Evolutionary conservation across 2,113 vertebrate genomes (phyloP), one percentile per base, ranked within the genome.

Genomic region (Butorides virescens): DNA sequence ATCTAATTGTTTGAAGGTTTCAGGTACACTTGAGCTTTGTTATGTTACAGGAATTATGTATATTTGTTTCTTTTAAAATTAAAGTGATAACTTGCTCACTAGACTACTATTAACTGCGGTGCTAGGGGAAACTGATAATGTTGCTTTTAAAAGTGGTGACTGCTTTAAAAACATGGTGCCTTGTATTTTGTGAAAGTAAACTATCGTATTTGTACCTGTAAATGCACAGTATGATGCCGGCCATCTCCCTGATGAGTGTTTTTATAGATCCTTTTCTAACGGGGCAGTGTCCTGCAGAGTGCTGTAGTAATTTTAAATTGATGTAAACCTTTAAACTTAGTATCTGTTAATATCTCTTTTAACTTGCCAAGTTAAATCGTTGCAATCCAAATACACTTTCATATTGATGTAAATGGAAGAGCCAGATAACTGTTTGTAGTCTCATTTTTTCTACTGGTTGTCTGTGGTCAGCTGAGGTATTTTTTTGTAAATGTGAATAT

Each of bases 71-170:
- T 50, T 79, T 74, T 61, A 66, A 70, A 76, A 39, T 32, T n/a
- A 53, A 55, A 49, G 37, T 59, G n/a, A 17, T 15, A 63, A 18
- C 29, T 66, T 68, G 20, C 22, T 86, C 1, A 2, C 84, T 59
- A 58, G 65, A 23, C 19, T 56, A 1, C 46, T 50, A 0, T 61
- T 71, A 56, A 37, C 32, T 82, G 61, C 0, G 0, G 4, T 77
- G 29, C 37, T 44, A 34, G 59, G 22, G 37, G n/a, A 83, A 80
- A 15, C 37, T 39, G 34, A 13, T 90, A 14, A 46, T 25, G 20
- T 79, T 70, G 22, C 27, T 53, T 94, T 47, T 46, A 29, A 61
- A 87, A 79, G 16, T 32, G 23, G 14, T 55, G 29, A 58, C 46
- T 58, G 59, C 37, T 78, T 90, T 88, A 59, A 84, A 86, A 88